Evolutionary conservation across 1,140 invertebrate species (phyloP), one percentile per base, ranked within the genome.

Genomic region (Drosophila kepulauana): DNA sequence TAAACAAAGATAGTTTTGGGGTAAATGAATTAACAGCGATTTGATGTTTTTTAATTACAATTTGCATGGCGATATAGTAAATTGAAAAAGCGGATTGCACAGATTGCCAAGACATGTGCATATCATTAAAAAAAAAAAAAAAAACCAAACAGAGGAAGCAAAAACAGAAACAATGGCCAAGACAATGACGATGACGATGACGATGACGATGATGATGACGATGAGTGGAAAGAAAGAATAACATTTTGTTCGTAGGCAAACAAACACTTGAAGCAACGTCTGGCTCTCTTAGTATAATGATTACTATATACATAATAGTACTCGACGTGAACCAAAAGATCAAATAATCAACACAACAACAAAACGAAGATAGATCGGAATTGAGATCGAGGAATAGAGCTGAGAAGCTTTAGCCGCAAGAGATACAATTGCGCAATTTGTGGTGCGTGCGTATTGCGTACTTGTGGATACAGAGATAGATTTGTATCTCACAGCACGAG

Each of bases 221-320:
- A 43, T 13, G 15, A 49, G n/a, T 16, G 5, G 45, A 11, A 13
- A 10, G 45, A 11, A 13, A 64, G 54, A 54, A 58, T 46, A 65
- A 71, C 58, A 63, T 56, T 73, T 67, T 72, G 49, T 71, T 67
- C 58, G 67, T 43, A 38, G 7, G 8, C 67, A 63, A 74, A 56
- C 64, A 68, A 81, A 73, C 79, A 81, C 79, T 81, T 81, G 79
- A 81, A 81, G 79, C 41, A 45, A 72, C 59, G 65, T 75, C 70
- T 45, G 77, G 48, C 41, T 49, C 38, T 73, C 15, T 64, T 59
- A 59, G 45, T 38, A 59, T 25, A 25, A 46, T 57, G 64, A 67
- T 54, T 67, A 58, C 52, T 43, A 30, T 10, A 25, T 25, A 25
- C 20, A 10, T 13, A 33, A 13, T 30, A 25, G 20, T 20, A 43